Evolutionary conservation across 2,797 vertebrate genomes (phyloP), one percentile per base, ranked within the genome.

Genomic region (Florisuga fusca): DNA sequence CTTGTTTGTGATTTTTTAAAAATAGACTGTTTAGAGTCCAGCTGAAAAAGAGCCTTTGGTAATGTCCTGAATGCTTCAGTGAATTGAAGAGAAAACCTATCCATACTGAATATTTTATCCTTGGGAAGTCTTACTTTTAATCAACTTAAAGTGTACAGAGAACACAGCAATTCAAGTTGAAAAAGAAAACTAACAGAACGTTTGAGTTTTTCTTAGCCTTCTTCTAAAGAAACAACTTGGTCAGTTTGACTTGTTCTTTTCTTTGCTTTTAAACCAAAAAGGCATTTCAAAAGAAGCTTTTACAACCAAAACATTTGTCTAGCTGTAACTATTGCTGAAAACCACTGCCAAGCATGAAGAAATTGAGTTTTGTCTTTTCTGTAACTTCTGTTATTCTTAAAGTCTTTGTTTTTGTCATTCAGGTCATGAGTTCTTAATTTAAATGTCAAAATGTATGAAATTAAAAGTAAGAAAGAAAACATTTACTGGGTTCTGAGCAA

Each of bases 21-120:
- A 93, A 84, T 54, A 94, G 82, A 73, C 76, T 91, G 76, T 86
- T 93, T 93, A 84, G 89, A 96, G 83, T 93, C 87, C 69, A 91
- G 51, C 58, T 84, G 67, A 91, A 95, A 95, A 95, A 91, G 87
- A 88, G 80, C 55, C 55, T 96, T 96, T 96, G 95, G 96, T 94
- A 90, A 93, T 55, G 62, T 90, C 63, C 59, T 93, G 88, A 96
- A 95, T 94, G 91, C 48, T 31, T 85, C 77, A 76, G 48, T 73
- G 71, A 91, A 36, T 33, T 58, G 29, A 87, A 68, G 76, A 26
- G 51, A 86, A 94, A 94, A 88, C 18, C 61, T 91, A 59, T 93
- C 74, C 83, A 55, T 45, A 71, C 16, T 76, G 86, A 95, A 94
- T 93, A 79, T 95, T 95, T 95, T 88, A 82, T 95, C 84, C 91